These are phyloP conservation scores for Microchrysa polita DNA, from an alignment of 2,888 invertebrate species.

Conservation along the genomic window DNA sequence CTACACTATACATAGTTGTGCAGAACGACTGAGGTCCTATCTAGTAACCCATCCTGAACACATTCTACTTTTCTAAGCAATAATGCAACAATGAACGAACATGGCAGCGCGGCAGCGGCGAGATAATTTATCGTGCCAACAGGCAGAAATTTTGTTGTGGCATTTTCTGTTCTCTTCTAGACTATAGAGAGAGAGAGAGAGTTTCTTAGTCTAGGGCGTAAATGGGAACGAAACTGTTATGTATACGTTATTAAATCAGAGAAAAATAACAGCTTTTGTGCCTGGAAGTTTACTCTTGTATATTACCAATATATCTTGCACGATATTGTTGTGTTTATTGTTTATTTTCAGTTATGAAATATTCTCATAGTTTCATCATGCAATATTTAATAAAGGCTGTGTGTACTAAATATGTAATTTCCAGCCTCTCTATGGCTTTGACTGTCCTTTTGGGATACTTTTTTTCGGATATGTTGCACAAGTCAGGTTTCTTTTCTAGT, in stretches of 20 bases:
- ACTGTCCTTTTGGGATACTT: neutral
- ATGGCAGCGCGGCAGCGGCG: neutral
- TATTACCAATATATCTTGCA: conserved; percentile 24
- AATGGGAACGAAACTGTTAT: conserved; percentile 13
- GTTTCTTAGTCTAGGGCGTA: too few species aligned
- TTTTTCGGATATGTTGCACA: neutral
- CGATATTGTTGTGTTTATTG: conserved; percentile 23
- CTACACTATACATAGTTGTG: too few species aligned
- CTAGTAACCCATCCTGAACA: neutral
- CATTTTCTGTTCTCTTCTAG: too few species aligned
- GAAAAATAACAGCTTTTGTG: conserved; percentile 26
- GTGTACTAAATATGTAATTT: too few species aligned
- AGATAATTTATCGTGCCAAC: conserved; percentile 21
- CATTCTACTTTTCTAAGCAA: conserved; percentile 13
- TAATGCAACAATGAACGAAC: conserved; percentile 8
- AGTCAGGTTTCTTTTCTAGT: neutral
- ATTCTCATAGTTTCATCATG: neutral
- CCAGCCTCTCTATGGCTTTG: neutral
- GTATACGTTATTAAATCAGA: conserved; percentile 34
- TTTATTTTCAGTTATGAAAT: conserved; percentile 5
- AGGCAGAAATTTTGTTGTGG: conserved; percentile 24
- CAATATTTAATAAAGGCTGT: neutral
- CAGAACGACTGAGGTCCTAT: too few species aligned
- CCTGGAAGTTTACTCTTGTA: conserved; percentile 14
- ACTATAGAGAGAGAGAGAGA: too few species aligned